Conservation (phyloP, 2,797 vertebrate species). For the Manis crassicaudata region DNA sequence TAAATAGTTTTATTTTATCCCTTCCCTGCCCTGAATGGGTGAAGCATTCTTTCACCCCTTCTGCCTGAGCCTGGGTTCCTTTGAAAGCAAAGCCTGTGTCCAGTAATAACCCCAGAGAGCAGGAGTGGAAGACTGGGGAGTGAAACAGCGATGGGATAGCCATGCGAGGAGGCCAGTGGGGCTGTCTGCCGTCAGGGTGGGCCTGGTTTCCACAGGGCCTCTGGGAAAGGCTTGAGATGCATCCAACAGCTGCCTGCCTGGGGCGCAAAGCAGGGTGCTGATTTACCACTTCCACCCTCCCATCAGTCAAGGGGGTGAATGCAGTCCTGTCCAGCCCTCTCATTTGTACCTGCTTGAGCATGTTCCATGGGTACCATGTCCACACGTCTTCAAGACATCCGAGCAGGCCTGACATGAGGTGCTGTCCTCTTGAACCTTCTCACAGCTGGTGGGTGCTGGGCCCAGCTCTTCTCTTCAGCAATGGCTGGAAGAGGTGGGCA, state of each 20-base stretch:
- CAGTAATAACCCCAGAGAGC: neutral
- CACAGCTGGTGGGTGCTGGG: neutral
- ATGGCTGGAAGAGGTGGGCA: neutral
- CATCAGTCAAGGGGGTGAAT: neutral
- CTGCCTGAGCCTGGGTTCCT: neutral
- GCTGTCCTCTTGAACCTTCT: neutral
- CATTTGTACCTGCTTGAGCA: no score
- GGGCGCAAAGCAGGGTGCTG: neutral
- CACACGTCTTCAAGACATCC: neutral
- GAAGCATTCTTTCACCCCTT: neutral
- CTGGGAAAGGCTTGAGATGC: neutral
- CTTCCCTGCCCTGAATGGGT: neutral
- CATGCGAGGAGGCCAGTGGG: accelerated
- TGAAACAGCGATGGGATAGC: neutral
- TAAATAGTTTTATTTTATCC: neutral
- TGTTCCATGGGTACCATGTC: neutral
- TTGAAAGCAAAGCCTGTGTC: neutral
- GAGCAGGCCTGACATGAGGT: neutral
- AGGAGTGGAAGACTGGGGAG: neutral
- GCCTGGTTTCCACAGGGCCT: accelerated
- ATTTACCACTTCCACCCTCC: neutral
- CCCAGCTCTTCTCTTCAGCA: neutral
- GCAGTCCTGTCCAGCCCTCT: accelerated
- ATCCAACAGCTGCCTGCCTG: no score
- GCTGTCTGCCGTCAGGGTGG: neutral